These are phyloP conservation scores for Lymantria monacha DNA, from an alignment of 2,888 invertebrate genomes.

Conservation along the genomic window DNA sequence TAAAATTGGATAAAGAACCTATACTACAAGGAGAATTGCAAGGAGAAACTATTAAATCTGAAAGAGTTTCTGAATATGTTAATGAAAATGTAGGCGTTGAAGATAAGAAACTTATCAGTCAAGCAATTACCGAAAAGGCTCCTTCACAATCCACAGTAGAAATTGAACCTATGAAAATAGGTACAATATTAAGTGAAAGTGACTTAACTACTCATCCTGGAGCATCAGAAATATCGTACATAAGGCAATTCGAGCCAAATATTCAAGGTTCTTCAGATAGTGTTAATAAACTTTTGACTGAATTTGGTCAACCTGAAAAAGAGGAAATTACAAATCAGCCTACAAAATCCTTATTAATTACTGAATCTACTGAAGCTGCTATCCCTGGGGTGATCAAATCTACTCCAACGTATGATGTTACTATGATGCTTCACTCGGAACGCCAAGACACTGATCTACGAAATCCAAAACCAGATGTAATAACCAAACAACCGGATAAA, in stretches of 20 bases:
- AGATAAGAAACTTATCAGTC: slow-evolving; percentile 13
- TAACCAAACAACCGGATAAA: slow-evolving; percentile 23
- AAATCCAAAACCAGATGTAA: slow-evolving; percentile 26
- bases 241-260: slow-evolving; percentile 50
- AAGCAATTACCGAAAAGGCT: slow-evolving; percentile 36
- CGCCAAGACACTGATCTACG: slow-evolving; percentile 50
- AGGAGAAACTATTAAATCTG: slow-evolving; percentile 1
- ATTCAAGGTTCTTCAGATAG: slow-evolving; percentile 47
- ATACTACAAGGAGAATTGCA: slow-evolving; percentile 12
- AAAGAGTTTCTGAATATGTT: slow-evolving; percentile 2
- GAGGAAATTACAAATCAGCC: slow-evolving; percentile 50
- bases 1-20: slow-evolving; percentile 33
- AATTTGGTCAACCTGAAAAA: slow-evolving; percentile 53
- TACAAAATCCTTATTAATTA: slow-evolving; percentile 14
- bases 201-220: slow-evolving; percentile 35
- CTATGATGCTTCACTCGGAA: slow-evolving; percentile 59
- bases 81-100: slow-evolving; percentile 1
- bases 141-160: slow-evolving; percentile 42
- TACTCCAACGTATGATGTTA: slow-evolving; percentile 42
- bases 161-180: slow-evolving; percentile 47
- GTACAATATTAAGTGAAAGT: slow-evolving; percentile 48
- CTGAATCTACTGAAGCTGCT: slow-evolving; percentile 4
- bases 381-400: slow-evolving; percentile 21
- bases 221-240: slow-evolving; percentile 47
- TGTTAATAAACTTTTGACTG: slow-evolving; percentile 42